A percentile compares a stretch with the other conserved stretches of the same genome.
These are phyloP conservation scores for Micromesistius poutassou DNA, from an alignment of 2,797 vertebrate genomes.

Conservation along the genomic window DNA sequence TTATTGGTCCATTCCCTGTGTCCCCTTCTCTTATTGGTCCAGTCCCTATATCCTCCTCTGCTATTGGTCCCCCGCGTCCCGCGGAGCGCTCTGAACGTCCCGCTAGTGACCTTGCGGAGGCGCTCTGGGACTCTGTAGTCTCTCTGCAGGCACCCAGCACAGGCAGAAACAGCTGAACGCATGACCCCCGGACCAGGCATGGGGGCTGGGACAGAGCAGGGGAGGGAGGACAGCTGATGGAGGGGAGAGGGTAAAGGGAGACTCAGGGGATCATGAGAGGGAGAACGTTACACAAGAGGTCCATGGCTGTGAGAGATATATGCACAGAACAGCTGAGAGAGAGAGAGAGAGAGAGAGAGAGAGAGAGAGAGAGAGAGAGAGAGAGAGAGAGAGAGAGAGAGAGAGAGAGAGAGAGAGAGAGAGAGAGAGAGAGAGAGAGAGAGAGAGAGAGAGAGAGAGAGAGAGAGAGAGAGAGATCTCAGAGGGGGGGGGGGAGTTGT, in stretches of 20 bases:
- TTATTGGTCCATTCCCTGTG: not conserved
- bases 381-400: not conserved
- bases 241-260: slow-evolving; percentile 2
- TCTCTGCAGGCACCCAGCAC: slow-evolving; percentile 39
- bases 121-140: slow-evolving; percentile 39
- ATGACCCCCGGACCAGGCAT: slow-evolving; percentile 40
- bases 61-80: too few relatives aligned
- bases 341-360: not conserved
- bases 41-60: not conserved
- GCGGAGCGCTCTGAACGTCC: not conserved
- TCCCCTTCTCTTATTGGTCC: not conserved
- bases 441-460: too few relatives aligned
- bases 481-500: not conserved
- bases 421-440: too few relatives aligned
- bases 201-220: slow-evolving; percentile 17
- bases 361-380: not conserved
- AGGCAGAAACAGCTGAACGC: slow-evolving; percentile 57
- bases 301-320: slow-evolving; percentile 26
- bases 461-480: not conserved
- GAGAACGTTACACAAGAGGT: slow-evolving; percentile 21
- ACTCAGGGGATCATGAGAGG: slow-evolving; percentile 16
- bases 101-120: slow-evolving; percentile 62
- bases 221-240: slow-evolving; percentile 24
- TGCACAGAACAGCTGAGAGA: not conserved
- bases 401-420: slow-evolving; percentile 18